These are phyloP conservation scores for Melanocharis versteri DNA, from an alignment of 2,113 vertebrate species.

Conservation along the genomic window DNA sequence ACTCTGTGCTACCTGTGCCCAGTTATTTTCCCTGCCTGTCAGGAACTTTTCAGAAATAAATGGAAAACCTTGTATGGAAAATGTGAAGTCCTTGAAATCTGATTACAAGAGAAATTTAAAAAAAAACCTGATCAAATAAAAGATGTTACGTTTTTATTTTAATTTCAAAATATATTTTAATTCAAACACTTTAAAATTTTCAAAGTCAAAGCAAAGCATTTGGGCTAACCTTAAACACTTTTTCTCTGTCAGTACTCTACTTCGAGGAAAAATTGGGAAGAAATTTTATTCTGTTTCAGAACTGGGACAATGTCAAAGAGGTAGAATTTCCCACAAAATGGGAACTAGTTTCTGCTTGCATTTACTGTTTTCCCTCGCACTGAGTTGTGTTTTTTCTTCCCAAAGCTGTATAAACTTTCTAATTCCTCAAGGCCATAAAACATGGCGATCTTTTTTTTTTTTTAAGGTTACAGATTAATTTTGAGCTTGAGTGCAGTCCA, in stretches of 20 bases:
- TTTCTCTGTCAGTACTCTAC: neutral
- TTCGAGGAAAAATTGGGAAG: neutral
- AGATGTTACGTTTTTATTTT: neutral
- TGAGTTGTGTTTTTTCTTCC: neutral
- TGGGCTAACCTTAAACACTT: neutral
- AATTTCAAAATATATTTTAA: neutral
- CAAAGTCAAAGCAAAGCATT: neutral
- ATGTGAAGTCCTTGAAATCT: neutral
- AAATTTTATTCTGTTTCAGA: neutral
- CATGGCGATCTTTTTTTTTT: neutral
- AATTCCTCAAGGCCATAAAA: neutral
- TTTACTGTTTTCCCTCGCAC: neutral
- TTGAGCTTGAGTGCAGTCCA: neutral
- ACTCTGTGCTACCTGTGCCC: neutral
- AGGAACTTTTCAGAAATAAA: neutral
- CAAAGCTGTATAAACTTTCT: neutral
- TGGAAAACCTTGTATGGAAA: neutral
- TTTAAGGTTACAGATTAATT: neutral
- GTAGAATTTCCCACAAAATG: neutral
- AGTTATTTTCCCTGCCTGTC: neutral
- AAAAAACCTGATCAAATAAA: neutral
- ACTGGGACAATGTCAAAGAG: neutral
- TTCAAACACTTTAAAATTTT: neutral
- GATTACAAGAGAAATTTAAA: neutral
- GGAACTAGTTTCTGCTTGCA: neutral